These are phyloP conservation scores for Solea solea DNA, from an alignment of 2,113 vertebrate genomes.

Conservation along the genomic window DNA sequence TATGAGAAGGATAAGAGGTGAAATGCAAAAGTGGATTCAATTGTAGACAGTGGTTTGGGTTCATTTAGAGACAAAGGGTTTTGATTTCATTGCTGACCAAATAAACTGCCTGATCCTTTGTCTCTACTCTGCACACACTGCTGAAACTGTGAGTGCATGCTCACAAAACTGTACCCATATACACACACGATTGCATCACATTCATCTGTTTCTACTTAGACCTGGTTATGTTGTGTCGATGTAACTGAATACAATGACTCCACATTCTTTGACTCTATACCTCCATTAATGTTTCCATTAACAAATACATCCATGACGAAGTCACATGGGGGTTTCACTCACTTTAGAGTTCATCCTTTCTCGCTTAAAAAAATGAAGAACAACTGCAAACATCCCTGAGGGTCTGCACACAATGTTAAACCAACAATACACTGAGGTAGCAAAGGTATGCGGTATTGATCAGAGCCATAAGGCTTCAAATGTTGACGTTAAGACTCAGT, in stretches of 20 bases:
- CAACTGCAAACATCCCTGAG: no score
- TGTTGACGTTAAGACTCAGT: neutral
- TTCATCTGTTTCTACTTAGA: constrained; percentile 58
- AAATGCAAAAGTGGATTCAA: constrained; percentile 28
- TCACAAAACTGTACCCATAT: constrained; percentile 5
- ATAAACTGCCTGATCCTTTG: constrained; percentile 43
- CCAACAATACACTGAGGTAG: neutral
- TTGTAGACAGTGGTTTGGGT: constrained; percentile 36
- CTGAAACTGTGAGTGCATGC: neutral
- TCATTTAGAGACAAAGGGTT: constrained; percentile 11
- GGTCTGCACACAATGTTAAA: neutral
- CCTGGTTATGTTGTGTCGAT: constrained; percentile 1
- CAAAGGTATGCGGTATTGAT: no score
- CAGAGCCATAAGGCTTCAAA: no score
- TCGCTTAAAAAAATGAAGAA: neutral
- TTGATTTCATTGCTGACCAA: constrained; percentile 29
- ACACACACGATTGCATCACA: neutral
- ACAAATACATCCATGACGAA: constrained; percentile 31
- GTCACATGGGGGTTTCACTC: constrained; percentile 1
- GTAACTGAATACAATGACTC: constrained; percentile 21
- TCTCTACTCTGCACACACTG: neutral
- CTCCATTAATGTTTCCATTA: constrained; percentile 29
- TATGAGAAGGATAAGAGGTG: constrained; percentile 5
- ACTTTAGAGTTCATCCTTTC: neutral
- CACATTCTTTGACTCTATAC: neutral